These are phyloP conservation scores for Boloria euphrosyne DNA, from an alignment of 2,888 invertebrate genomes.

Conservation along the genomic window DNA sequence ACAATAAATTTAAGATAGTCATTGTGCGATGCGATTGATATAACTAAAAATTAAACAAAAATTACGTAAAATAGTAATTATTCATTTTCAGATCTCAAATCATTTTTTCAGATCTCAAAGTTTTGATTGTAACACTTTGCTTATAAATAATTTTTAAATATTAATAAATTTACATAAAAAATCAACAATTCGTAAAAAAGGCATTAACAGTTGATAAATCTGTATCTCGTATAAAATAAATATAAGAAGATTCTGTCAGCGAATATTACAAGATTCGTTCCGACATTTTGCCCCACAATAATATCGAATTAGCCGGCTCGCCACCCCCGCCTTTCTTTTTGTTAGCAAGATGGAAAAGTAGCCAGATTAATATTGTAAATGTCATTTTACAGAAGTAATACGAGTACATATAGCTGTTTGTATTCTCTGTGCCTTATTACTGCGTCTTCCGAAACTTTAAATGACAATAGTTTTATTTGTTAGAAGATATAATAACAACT, in stretches of 20 bases:
- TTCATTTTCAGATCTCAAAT: too few species aligned
- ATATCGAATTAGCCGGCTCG: conserved; percentile 65
- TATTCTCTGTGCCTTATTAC: neutral
- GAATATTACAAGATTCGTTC: conserved; percentile 57
- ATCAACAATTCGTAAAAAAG: neutral
- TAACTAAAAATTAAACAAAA: too few species aligned
- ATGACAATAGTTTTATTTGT: too few species aligned
- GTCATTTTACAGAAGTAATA: conserved; percentile 63
- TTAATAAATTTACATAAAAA: too few species aligned
- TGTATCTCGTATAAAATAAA: neutral
- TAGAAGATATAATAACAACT: too few species aligned
- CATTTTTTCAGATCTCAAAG: too few species aligned
- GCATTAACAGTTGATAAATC: neutral
- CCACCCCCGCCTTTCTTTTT: conserved; percentile 58
- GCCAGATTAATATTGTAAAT: conserved; percentile 58
- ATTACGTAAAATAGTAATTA: too few species aligned
- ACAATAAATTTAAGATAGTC: too few species aligned
- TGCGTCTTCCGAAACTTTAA: neutral
- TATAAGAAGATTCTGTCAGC: conserved; percentile 25
- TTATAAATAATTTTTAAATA: too few species aligned
- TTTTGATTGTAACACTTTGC: too few species aligned
- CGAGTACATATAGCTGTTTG: neutral
- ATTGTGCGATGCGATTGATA: too few species aligned
- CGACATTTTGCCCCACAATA: conserved; percentile 63
- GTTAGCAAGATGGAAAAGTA: conserved; percentile 58